phyloP scores from a whole-genome alignment of 2,113 vertebrate species.

The Chiloscyllium plagiosum region DNA sequence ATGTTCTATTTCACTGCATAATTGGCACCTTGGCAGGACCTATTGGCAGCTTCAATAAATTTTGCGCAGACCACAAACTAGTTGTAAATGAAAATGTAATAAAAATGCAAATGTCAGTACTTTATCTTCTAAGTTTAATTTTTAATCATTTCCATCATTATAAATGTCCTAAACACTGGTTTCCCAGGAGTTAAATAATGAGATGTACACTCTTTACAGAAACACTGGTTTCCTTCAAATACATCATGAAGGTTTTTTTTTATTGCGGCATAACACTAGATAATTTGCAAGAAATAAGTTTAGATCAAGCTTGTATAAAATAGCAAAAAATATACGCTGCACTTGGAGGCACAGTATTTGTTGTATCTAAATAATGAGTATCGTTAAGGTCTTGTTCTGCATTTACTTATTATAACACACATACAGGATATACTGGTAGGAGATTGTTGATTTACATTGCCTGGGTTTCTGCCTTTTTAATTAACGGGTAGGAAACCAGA shows the following conservation, averaged over 20 bases:
- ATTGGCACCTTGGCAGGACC: background rate
- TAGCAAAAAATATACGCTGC: background rate
- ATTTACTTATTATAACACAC: background rate
- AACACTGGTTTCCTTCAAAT: background rate
- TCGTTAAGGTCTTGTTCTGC: background rate
- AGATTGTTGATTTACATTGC: background rate
- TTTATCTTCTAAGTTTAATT: background rate
- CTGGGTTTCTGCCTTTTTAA: background rate
- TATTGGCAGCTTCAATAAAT: background rate
- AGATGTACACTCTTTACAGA: background rate
- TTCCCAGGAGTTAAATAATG: background rate
- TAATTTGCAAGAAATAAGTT: background rate
- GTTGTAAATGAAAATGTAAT: background rate
- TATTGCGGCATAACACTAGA: background rate
- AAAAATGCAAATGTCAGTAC: background rate
- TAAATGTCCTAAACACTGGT: background rate
- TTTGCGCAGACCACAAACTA: background rate
- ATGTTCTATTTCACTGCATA: background rate
- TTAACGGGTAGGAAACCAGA: background rate
- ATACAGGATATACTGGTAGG: background rate
- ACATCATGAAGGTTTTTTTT: background rate
- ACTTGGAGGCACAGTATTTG: background rate
- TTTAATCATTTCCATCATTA: constrained; percentile 2
- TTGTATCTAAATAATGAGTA: background rate
- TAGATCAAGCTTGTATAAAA: background rate